Evolutionary conservation across 2,113 vertebrate genomes (phyloP).

Genomic region (Zosterops lateralis): DNA sequence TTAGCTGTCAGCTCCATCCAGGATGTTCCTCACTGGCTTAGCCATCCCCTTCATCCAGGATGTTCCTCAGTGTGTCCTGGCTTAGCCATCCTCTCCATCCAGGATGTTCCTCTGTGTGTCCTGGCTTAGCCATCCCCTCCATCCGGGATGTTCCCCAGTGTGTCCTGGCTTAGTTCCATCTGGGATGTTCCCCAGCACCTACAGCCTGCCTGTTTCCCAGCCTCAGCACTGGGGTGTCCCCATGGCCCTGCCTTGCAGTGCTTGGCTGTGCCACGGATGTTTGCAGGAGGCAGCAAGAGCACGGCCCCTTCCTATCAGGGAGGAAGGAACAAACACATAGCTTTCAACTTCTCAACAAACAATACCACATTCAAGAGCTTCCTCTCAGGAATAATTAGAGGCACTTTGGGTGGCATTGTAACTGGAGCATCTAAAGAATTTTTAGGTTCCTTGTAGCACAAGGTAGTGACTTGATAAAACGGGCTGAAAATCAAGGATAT

Average conservation of each 20-base stretch:
- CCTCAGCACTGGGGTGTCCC: accelerated
- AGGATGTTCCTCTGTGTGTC: accelerated
- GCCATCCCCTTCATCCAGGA: accelerated
- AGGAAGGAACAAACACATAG: neutral
- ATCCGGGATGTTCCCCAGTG: accelerated
- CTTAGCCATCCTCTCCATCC: accelerated
- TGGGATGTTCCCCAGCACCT: accelerated
- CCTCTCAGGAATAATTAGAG: slow-evolving; percentile 6
- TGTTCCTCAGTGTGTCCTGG: too few species aligned
- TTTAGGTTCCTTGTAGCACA: neutral
- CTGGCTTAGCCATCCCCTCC: neutral
- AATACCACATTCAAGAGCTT: neutral
- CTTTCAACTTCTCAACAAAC: neutral
- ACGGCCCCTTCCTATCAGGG: accelerated
- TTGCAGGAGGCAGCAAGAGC: neutral
- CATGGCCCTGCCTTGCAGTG: accelerated
- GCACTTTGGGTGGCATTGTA: neutral
- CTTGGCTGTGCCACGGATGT: accelerated
- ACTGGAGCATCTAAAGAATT: neutral
- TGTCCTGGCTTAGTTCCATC: neutral
- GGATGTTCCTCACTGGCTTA: neutral
- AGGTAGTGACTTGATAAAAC: neutral
- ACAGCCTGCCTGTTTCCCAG: neutral
- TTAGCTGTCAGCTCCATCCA: accelerated
- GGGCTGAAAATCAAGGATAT: neutral